These are phyloP conservation scores for Phainopepla nitens DNA, from an alignment of 2,113 vertebrate genomes.

Conservation along the genomic window DNA sequence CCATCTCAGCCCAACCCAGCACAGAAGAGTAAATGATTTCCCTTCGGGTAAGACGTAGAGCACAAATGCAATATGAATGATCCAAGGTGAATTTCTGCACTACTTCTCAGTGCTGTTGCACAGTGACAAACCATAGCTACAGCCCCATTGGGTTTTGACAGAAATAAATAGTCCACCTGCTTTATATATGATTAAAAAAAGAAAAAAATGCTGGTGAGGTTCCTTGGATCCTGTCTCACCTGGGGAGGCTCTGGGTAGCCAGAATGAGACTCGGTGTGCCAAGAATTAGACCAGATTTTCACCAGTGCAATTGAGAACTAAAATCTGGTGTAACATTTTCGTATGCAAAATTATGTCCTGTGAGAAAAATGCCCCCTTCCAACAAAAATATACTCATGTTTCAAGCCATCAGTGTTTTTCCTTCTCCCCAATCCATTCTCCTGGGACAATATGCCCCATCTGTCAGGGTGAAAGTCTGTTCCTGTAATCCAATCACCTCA, in stretches of 20 bases:
- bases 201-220: neutral
- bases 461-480: neutral
- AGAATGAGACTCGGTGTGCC: accelerated
- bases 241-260: neutral
- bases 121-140: neutral
- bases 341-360: neutral
- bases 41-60: neutral
- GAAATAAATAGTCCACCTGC: neutral
- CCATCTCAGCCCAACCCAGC: neutral
- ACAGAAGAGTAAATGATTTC: neutral
- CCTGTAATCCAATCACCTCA: neutral
- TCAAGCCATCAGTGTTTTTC: neutral
- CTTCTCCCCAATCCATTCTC: neutral
- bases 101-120: neutral
- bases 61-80: neutral
- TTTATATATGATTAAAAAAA: neutral
- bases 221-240: neutral
- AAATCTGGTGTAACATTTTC: neutral
- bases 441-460: neutral
- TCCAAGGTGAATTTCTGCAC: neutral
- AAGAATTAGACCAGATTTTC: neutral
- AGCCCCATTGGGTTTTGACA: neutral
- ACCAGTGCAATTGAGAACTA: accelerated
- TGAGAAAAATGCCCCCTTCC: neutral
- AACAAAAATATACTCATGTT: neutral